Evolutionary conservation across 92 coral and sea anemone species (phyloP).

Genomic region (Meandrina meandrites): DNA sequence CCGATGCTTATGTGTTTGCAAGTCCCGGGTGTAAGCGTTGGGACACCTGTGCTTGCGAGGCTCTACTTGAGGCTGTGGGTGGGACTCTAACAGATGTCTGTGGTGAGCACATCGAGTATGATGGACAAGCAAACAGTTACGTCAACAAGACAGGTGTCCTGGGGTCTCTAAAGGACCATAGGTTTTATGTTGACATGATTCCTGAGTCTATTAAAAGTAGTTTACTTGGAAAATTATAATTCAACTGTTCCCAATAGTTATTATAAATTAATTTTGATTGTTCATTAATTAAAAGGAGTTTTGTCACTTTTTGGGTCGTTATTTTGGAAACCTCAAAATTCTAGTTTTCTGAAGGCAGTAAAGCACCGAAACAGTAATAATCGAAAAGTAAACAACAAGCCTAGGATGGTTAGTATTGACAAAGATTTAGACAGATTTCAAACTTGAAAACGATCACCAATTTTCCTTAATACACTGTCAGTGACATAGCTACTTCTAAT

Average conservation of each 20-base stretch:
- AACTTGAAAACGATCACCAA: too few species aligned
- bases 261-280: too few species aligned
- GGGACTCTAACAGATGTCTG: constrained; percentile 87
- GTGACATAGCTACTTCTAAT: too few species aligned
- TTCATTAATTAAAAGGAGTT: too few species aligned
- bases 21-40: constrained; percentile 92
- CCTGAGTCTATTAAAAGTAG: constrained; percentile 82
- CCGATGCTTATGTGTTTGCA: constrained; percentile 96
- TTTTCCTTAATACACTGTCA: too few species aligned
- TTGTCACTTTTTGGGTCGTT: too few species aligned
- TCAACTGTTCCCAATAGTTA: background rate
- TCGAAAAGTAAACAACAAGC: too few species aligned
- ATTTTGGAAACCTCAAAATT: too few species aligned
- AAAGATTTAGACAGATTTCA: too few species aligned
- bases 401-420: too few species aligned
- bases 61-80: constrained; percentile 83
- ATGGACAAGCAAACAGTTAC: constrained; percentile 68
- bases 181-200: constrained; percentile 64
- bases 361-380: too few species aligned
- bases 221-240: constrained; percentile 22
- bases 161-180: constrained; percentile 81
- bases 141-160: constrained; percentile 83
- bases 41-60: constrained; percentile 99
- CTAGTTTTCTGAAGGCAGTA: too few species aligned
- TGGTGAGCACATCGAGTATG: constrained; percentile 80